Conservation (phyloP, 2,113 vertebrate species). For the Elaphurus davidianus region DNA sequence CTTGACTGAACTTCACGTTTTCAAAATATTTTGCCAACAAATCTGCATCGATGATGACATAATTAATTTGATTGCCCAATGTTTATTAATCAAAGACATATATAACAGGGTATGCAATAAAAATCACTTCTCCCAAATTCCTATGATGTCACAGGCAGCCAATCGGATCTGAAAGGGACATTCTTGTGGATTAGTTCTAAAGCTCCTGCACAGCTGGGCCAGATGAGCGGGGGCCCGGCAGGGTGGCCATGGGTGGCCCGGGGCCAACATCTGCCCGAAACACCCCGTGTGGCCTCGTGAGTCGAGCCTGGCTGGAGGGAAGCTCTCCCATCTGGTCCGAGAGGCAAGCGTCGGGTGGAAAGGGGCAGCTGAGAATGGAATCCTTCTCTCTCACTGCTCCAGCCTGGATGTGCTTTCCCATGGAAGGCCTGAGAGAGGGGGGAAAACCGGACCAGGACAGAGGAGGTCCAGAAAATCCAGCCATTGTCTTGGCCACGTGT, state of each 20-base stretch:
- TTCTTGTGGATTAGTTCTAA: conserved; percentile 64
- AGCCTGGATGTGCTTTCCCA: neutral
- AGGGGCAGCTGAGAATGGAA: fast-evolving
- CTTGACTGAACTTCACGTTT: neutral
- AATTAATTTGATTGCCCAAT: conserved; percentile 37
- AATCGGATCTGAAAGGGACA: conserved; percentile 2
- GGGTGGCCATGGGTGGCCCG: neutral
- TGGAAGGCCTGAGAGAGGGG: fast-evolving
- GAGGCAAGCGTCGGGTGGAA: neutral
- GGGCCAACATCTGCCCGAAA: conserved; percentile 42
- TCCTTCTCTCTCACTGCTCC: neutral
- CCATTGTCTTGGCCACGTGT: fast-evolving
- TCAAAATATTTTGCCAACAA: conserved; percentile 8
- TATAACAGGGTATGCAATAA: conserved; percentile 26
- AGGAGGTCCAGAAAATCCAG: neutral
- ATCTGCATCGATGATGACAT: conserved; percentile 13
- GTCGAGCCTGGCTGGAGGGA: neutral
- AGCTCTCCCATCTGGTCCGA: neutral
- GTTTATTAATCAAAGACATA: conserved; percentile 58
- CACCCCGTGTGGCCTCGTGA: neutral
- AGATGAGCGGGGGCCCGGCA: conserved; percentile 24
- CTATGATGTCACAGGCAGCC: conserved; percentile 63
- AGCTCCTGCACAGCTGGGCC: conserved; percentile 59
- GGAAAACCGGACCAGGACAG: fast-evolving
- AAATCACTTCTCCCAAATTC: conserved; percentile 28